These are phyloP conservation scores for Aquatica leii DNA, from an alignment of 2,888 invertebrate species.

Conservation along the genomic window DNA sequence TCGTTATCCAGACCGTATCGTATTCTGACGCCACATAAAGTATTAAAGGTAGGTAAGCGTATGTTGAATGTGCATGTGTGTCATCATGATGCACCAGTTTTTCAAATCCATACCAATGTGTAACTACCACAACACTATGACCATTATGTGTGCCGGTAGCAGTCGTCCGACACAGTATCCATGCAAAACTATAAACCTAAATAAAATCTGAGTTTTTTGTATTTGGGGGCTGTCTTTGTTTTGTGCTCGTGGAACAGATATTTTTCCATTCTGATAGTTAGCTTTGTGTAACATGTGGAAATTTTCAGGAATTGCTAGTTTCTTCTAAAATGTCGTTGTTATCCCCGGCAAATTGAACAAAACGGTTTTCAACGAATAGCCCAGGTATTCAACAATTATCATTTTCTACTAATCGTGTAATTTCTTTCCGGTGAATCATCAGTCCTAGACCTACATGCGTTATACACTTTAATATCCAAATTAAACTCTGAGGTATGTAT, in stretches of 20 bases:
- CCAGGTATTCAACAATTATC: not conserved
- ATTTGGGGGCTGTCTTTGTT: not conserved
- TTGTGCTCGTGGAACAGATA: not conserved
- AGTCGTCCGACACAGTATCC: not conserved
- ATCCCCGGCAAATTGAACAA: not conserved
- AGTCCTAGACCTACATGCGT: too few relatives aligned
- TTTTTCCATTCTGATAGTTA: not conserved
- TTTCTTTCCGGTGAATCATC: not conserved
- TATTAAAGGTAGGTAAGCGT: not conserved
- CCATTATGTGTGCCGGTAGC: too few relatives aligned
- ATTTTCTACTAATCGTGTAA: not conserved
- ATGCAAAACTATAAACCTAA: not conserved
- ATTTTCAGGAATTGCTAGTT: not conserved
- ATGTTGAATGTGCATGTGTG: not conserved
- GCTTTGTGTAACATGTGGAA: not conserved
- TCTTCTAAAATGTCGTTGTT: not conserved
- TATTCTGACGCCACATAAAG: conserved; percentile 32
- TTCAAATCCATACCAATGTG: not conserved
- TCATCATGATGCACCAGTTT: not conserved
- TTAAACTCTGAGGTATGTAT: not conserved
- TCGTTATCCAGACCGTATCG: conserved; percentile 34
- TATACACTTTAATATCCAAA: too few relatives aligned
- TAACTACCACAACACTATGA: not conserved
- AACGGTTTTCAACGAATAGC: not conserved
- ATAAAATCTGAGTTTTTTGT: not conserved